A percentile compares a stretch with the other conserved stretches of the same genome.
phyloP scores from a whole-genome alignment of 2,113 vertebrate genomes.

The Myotis yumanensis region DNA sequence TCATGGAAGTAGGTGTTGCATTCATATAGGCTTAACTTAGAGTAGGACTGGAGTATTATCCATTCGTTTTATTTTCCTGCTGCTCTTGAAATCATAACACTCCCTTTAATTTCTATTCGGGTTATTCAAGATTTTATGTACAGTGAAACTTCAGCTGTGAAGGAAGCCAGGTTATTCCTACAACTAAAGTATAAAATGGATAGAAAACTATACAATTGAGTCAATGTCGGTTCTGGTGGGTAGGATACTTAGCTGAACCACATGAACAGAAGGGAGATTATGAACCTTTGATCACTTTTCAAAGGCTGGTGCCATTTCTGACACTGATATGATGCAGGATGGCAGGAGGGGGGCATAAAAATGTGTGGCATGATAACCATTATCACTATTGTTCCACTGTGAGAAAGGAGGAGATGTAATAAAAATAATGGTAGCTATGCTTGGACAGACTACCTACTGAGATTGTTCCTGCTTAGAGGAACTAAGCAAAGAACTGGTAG shows the following conservation, averaged over 20 bases:
- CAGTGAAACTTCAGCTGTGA: neutral
- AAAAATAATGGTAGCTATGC: neutral
- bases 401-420: neutral
- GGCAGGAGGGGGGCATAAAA: neutral
- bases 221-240: neutral
- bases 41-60: neutral
- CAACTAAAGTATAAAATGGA: neutral
- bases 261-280: neutral
- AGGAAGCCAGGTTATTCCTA: neutral
- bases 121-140: neutral
- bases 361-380: neutral
- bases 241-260: neutral
- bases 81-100: neutral
- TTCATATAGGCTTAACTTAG: neutral
- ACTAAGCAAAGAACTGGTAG: neutral
- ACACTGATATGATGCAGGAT: neutral
- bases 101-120: neutral
- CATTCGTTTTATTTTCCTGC: neutral
- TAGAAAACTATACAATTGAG: neutral
- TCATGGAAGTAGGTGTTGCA: neutral
- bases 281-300: neutral
- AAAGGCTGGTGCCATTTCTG: neutral
- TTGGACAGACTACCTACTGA: neutral
- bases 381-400: neutral
- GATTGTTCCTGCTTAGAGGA: neutral